Percentiles rank a stretch among this genome's conserved stretches.
phyloP scores from a whole-genome alignment of 2,888 invertebrate species.

The Aspidiotus rigidus region DNA sequence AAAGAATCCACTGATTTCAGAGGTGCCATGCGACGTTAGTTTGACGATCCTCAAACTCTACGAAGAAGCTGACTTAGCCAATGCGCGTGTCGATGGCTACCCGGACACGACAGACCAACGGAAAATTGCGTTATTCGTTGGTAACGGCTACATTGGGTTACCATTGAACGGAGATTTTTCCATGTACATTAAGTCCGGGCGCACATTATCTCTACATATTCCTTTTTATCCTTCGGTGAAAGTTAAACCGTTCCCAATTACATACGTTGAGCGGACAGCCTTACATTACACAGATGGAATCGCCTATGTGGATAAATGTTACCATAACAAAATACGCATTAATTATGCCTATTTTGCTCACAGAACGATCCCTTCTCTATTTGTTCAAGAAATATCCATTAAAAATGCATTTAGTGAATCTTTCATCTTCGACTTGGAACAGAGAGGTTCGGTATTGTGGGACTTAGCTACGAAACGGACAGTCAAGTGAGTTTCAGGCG shows the following conservation, averaged over 20 bases:
- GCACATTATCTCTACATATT: constrained; percentile 57
- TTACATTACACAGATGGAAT: constrained; percentile 48
- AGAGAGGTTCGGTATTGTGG: constrained; percentile 54
- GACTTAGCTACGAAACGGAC: constrained; percentile 50
- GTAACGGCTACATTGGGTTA: constrained; percentile 64
- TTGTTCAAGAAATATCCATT: constrained; percentile 71
- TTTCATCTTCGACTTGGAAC: constrained; percentile 53
- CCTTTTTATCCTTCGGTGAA: constrained; percentile 58
- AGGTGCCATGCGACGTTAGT: constrained; percentile 12
- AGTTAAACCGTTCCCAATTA: constrained; percentile 44
- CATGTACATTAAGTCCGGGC: constrained; percentile 57
- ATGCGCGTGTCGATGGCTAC: constrained; percentile 31
- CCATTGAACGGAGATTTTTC: constrained; percentile 54
- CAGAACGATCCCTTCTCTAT: constrained; percentile 63
- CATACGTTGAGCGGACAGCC: constrained; percentile 57
- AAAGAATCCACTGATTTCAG: not conserved
- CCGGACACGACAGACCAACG: constrained; percentile 20
- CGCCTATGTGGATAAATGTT: constrained; percentile 56
- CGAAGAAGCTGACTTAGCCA: constrained; percentile 23
- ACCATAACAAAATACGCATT: constrained; percentile 53
- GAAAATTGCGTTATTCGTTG: constrained; percentile 48
- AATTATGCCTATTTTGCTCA: constrained; percentile 69
- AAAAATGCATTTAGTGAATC: constrained; percentile 59
- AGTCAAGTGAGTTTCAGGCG: constrained; percentile 43
- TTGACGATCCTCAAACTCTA: constrained; percentile 20